Evolutionary conservation across 2,113 vertebrate genomes (phyloP), one percentile per base, ranked within the genome.

Genomic region (Drymodes brunneopygia): DNA sequence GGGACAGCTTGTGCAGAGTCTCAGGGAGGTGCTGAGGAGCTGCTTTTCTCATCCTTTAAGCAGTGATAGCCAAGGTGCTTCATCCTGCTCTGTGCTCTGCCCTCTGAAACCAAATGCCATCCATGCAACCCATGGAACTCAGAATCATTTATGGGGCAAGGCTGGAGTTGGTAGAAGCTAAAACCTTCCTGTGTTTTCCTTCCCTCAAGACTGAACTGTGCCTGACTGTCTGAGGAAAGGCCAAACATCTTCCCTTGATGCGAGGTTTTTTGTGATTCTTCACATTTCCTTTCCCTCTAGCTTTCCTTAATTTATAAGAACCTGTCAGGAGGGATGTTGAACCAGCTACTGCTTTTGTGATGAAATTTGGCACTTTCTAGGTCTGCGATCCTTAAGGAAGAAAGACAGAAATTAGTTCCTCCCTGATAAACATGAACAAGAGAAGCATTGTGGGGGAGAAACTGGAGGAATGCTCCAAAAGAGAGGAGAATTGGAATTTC

Each of bases 361-460:
- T 86, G 90, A 53, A 71, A 84, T 90, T 65, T 94, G 95, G 72
- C 90, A 90, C 86, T 90, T 93, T 79, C 44, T 93, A 72, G 40
- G 50, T 57, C 85, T 83, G 25, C 1, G 7, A 64, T 92, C 64
- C 65, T 88, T 67, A 71, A 81, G 51, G 62, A 86, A 90, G 79
- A 69, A 86, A 85, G 91, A 53, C 67, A 93, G 82, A 71, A 75
- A 95, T 94, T 94, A 86, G 72, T 95, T 93, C 82, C 65, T 95
- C 36, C 58, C 38, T 88, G 79, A 69, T 96, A 57, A 92, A 84
- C 80, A 74, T 6, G 88, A 94, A 86, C 56, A 93, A 81, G 83
- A 91, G 71, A 25, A 84, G 45, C 15, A 12, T 22, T 77, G 44
- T 80, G 45, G 21, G 60, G 64, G 66, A 85, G 62, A 80, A 82